Evolutionary conservation across 2,888 invertebrate genomes (phyloP).

Genomic region (Balanococcus diminutus): DNA sequence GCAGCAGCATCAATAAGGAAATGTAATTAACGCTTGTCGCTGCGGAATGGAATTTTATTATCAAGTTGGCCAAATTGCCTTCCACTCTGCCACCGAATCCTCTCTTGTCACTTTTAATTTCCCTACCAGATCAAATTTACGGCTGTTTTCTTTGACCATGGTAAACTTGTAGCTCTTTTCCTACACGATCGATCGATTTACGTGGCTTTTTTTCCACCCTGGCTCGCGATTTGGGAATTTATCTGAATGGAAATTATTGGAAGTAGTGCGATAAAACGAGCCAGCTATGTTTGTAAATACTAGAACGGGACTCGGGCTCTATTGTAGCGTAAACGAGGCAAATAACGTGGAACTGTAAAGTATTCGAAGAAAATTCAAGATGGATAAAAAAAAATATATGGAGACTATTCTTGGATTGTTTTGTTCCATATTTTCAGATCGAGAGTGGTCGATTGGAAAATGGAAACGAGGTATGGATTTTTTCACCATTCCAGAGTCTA

Average conservation of each 20-base stretch:
- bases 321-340: conserved; percentile 26
- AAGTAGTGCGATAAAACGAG: not conserved
- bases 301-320: not conserved
- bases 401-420: not conserved
- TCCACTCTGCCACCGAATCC: not conserved
- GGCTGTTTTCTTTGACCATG: not conserved
- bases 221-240: not conserved
- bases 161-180: not conserved
- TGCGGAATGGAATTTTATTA: conserved; percentile 25
- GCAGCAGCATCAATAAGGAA: conserved; percentile 11
- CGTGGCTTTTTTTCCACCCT: not conserved
- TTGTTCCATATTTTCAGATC: not conserved
- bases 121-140: not conserved
- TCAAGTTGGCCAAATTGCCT: not conserved
- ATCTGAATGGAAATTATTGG: conserved; percentile 14
- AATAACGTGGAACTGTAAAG: not conserved
- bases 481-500: no score
- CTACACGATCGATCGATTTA: not conserved
- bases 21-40: conserved; percentile 32
- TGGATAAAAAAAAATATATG: not conserved
- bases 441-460: not conserved
- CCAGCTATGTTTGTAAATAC: conserved; percentile 5
- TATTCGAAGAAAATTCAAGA: not conserved
- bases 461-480: not conserved
- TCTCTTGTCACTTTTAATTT: conserved; percentile 10